Evolutionary conservation across 2,888 invertebrate species (phyloP), one percentile per base, ranked within the genome.

Genomic region (Drosophila birchii): DNA sequence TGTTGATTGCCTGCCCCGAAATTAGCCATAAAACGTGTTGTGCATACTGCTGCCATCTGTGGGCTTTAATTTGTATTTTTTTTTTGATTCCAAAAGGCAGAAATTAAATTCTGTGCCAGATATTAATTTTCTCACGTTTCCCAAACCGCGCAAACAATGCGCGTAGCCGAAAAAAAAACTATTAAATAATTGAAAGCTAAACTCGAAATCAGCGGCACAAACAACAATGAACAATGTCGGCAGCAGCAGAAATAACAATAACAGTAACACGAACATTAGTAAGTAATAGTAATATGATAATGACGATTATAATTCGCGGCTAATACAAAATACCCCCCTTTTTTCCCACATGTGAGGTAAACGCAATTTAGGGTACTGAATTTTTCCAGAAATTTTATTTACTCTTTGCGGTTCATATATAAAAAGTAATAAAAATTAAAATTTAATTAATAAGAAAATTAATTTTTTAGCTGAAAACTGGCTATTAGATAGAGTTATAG

Each of bases 21-120:
- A 89, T 90, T 89, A 90, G 89, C 89, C 49, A 89, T 90, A 90
- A 89, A 89, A 88, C n/a, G 54, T 29, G 53, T 60, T 38, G 51
- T 32, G 53, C 64, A 32, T 74, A 59, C 51, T 79, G 72, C 88
- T 89, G 85, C 89, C 88, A 75, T 78, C 69, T 76, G 58, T 51
- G 43, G 34, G 58, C 54, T 43, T 18, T 32, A n/a, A 20, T 26
- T n/a, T 1, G 26, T 16, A 20, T 8, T 16, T 26, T 8, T 45
- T 29, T 20, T 32, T 20, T 11, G 20, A n/a, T 32, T 39, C 34
- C 45, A 20, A 57, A 57, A 45, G 41, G 29, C 47, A 58, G 41
- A 78, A 75, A 76, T 82, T 60, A 55, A 56, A 77, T 84, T 87
- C 51, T 53, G 51, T 9, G 36, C 34, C 47, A 58, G 32, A 78